Conservation (phyloP, 64 coral and sea anemone genomes). For the Montipora foliosa region DNA sequence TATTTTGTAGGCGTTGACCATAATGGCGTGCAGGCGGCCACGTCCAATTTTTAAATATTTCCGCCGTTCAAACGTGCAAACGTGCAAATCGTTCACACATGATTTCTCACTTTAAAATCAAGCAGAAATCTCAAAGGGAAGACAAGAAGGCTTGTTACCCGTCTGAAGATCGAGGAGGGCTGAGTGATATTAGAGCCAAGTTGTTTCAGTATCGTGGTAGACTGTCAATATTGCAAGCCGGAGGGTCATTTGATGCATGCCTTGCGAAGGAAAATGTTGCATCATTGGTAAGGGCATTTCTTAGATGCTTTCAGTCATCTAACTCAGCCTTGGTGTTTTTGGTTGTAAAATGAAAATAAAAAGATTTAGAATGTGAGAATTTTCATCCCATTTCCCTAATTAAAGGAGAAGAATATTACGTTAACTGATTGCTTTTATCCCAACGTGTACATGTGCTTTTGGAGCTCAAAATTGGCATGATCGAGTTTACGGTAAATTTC, state of each 20-base stretch:
- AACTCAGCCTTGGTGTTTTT: not conserved
- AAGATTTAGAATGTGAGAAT: no score
- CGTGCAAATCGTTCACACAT: not conserved
- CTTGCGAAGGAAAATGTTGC: not conserved
- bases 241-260: conserved; percentile 29
- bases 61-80: not conserved
- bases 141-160: not conserved
- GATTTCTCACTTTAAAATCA: not conserved
- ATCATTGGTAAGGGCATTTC: not conserved
- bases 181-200: conserved; percentile 23
- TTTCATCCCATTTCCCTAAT: no score
- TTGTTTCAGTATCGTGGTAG: not conserved
- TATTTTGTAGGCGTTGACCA: no score
- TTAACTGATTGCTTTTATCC: no score
- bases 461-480: no score
- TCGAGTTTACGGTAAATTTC: no score
- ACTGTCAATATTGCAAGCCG: conserved; percentile 30
- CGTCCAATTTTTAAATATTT: no score
- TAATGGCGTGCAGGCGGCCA: no score
- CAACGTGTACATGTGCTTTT: no score
- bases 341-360: no score
- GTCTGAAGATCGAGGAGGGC: conserved; percentile 20
- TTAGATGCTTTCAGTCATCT: not conserved
- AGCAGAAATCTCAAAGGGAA: not conserved
- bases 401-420: no score